Evolutionary conservation across 2,888 invertebrate genomes (phyloP), one percentile per base, ranked within the genome.

Genomic region (Drosophila emarginata): DNA sequence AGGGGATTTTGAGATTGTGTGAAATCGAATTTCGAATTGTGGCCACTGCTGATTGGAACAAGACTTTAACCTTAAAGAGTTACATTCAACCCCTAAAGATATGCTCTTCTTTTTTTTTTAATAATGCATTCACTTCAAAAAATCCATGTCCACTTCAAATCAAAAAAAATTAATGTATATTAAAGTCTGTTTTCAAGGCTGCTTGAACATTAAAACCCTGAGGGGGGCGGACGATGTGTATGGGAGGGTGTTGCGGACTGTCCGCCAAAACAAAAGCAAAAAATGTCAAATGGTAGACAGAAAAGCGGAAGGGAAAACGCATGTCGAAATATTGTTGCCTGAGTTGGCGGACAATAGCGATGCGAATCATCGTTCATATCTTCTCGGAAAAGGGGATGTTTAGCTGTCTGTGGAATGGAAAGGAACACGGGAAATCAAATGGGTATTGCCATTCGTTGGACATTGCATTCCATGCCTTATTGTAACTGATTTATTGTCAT

Each of bases 11-110:
- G 40, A 4, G 36, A 14, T 15, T n/a, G 40, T 40, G 51, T 65
- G 71, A 60, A 87, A 77, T 79, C 75, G 76, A 79, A 72, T 77
- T 75, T 36, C 54, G 54, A 54, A 54, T 18, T 36, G 54, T 54
- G 54, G 78, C 60, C 65, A 58, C 57, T 40, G 67, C 74, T 83
- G 84, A 89, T 86, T 80, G 88, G 82, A 78, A 77, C 72, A 76
- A 65, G 61, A 56, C 57, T 63, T 37, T 32, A 57, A 45, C 21
- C 63, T 74, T 72, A 70, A 87, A 87, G 87, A 87, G 72, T 81
- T 80, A 21, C 9, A 40, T 53, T 9, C 73, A 72, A 74, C 81
- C 87, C 87, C 69, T 56, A 28, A 50, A 51, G 59, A 39, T 45
- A 40, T 39, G 28, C 69, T 18, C 14, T 56, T 39, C 23, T 26